These are phyloP conservation scores for Petroica traversi DNA, from an alignment of 2,113 vertebrate genomes.

Conservation along the genomic window DNA sequence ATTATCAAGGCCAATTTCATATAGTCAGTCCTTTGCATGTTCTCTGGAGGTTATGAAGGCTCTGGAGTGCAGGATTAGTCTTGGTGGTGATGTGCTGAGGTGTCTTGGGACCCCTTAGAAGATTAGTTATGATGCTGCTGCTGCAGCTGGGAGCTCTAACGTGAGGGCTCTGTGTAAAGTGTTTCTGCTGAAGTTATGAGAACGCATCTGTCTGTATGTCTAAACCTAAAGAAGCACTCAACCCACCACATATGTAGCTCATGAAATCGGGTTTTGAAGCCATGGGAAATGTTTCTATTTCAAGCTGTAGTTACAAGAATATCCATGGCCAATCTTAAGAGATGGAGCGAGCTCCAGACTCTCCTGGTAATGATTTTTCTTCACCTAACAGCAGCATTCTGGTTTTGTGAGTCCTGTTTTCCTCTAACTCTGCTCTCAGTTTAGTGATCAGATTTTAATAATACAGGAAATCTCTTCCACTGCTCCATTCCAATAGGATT, in stretches of 20 bases:
- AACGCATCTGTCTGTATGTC: background rate
- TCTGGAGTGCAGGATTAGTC: fast-evolving
- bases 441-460: background rate
- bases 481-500: background rate
- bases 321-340: background rate
- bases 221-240: background rate
- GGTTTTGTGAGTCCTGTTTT: background rate
- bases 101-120: background rate
- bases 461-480: background rate
- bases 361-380: background rate
- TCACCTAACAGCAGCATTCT: background rate
- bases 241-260: background rate
- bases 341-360: background rate
- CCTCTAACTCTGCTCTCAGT: too few species aligned
- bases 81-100: background rate
- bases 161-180: background rate
- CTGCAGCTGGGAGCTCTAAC: background rate
- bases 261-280: background rate
- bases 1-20: background rate
- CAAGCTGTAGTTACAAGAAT: background rate
- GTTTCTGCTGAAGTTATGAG: background rate
- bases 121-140: background rate
- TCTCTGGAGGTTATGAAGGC: background rate
- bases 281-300: background rate
- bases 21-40: background rate